A percentile compares a stretch with the other conserved stretches of the same genome.
Conservation (phyloP, 2,797 vertebrate genomes). For the Petrocephalus sullivani region DNA sequence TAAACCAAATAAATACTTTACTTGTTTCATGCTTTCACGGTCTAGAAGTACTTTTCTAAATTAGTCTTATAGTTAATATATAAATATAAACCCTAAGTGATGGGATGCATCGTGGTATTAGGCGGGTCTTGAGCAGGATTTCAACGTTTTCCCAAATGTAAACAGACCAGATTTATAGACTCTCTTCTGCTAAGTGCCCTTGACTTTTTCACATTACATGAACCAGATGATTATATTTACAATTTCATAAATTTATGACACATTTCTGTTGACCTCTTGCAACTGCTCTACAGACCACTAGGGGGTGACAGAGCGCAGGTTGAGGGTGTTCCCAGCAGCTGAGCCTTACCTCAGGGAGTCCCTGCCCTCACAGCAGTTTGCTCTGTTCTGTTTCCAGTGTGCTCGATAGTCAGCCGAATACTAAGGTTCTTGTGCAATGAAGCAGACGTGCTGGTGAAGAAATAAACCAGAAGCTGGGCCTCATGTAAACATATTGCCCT, state of each 20-base stretch:
- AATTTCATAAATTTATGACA: not conserved
- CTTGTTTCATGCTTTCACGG: not conserved
- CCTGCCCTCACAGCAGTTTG: not conserved
- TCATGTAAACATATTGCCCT: not conserved
- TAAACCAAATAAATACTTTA: constrained; percentile 30
- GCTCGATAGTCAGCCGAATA: not conserved
- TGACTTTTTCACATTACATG: not conserved
- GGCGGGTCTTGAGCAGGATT: not conserved
- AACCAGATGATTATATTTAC: not conserved
- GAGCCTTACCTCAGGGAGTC: not conserved
- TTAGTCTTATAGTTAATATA: not conserved
- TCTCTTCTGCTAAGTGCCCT: not conserved
- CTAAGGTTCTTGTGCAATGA: not conserved
- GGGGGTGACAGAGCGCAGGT: not conserved
- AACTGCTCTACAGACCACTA: not conserved
- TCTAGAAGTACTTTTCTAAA: not conserved
- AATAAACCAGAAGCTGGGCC: not conserved
- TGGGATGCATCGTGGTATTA: not conserved
- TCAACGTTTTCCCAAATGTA: not conserved
- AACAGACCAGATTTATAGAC: not conserved
- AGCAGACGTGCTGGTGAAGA: not conserved
- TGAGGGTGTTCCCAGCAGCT: not conserved
- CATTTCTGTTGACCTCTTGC: not conserved
- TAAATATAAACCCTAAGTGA: not conserved
- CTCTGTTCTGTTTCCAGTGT: not conserved